Percentiles rank a stretch among this genome's conserved stretches.
phyloP scores from a whole-genome alignment of 2,113 vertebrate genomes.

The Anhinga rufa region DNA sequence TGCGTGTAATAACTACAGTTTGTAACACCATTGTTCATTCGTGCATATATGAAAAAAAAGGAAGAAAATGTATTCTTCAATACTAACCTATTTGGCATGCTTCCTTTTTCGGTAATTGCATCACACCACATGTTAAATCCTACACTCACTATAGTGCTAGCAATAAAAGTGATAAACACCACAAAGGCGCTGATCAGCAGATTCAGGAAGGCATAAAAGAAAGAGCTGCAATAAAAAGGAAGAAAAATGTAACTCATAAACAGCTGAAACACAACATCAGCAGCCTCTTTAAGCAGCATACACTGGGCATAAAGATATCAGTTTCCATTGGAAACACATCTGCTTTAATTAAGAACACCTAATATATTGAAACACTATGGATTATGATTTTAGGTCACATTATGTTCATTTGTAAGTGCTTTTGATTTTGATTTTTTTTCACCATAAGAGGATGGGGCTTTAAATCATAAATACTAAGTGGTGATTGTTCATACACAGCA shows the following conservation, averaged over 20 bases:
- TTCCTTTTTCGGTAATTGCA: slow-evolving; percentile 85
- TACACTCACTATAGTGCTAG: slow-evolving; percentile 91
- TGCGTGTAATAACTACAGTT: background rate
- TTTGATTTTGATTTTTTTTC: background rate
- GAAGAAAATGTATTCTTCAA: background rate
- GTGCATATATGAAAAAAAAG: background rate
- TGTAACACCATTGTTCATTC: background rate
- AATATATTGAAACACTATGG: background rate
- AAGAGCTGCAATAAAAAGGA: slow-evolving; percentile 76
- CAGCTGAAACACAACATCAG: slow-evolving; percentile 52
- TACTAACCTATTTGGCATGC: slow-evolving; percentile 82
- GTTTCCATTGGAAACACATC: slow-evolving; percentile 9
- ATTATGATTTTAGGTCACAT: slow-evolving; percentile 9
- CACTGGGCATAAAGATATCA: background rate
- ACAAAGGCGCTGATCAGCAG: slow-evolving; percentile 86
- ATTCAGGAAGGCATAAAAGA: slow-evolving; percentile 90
- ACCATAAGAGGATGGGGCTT: background rate
- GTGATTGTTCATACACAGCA: background rate
- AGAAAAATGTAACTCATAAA: slow-evolving; percentile 31
- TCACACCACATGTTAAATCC: slow-evolving; percentile 96
- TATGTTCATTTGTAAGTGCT: background rate
- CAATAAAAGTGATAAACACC: slow-evolving; percentile 88
- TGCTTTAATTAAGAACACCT: slow-evolving; percentile 59
- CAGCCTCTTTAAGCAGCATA: slow-evolving; percentile 12
- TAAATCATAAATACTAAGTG: slow-evolving; percentile 6